These are phyloP conservation scores for Phalacrocorax aristotelis DNA, from an alignment of 2,113 vertebrate genomes.

Conservation along the genomic window DNA sequence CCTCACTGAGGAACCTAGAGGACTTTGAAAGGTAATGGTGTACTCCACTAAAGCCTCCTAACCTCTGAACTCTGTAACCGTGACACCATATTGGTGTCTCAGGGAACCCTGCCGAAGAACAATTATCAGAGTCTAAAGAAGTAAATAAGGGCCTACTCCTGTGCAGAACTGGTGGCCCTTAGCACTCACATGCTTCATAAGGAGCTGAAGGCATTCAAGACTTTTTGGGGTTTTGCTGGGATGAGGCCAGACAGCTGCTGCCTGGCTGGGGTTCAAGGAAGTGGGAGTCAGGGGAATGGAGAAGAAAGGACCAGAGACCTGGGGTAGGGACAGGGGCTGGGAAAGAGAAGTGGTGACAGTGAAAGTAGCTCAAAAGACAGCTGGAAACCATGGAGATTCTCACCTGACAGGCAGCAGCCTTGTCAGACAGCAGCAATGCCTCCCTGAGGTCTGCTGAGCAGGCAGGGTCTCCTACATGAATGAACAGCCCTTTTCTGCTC, in stretches of 20 bases:
- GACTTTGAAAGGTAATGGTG: not conserved
- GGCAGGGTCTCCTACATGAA: not conserved
- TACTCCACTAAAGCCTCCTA: not conserved
- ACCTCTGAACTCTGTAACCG: not conserved
- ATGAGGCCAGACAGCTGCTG: not conserved
- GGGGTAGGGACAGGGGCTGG: not conserved
- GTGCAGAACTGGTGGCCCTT: not conserved
- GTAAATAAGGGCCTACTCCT: not conserved
- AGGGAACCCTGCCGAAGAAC: not conserved
- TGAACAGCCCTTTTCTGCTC: not conserved
- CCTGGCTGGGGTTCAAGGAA: not conserved
- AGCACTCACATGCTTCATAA: not conserved
- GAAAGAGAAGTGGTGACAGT: not conserved
- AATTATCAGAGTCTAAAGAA: not conserved
- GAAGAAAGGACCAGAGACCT: not conserved
- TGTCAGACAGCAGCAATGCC: rapidly evolving
- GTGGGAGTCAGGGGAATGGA: not conserved
- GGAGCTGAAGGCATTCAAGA: not conserved
- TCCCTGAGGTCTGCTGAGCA: not conserved
- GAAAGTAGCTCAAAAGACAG: not conserved
- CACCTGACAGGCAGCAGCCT: not conserved
- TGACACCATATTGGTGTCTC: not conserved
- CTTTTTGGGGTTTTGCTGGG: not conserved
- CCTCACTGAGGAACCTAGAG: not conserved
- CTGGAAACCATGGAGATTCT: not conserved